A percentile compares a stretch with the other conserved stretches of the same genome.
Evolutionary conservation across 2,113 vertebrate species (phyloP).

Genomic region (Leuciscus idus): DNA sequence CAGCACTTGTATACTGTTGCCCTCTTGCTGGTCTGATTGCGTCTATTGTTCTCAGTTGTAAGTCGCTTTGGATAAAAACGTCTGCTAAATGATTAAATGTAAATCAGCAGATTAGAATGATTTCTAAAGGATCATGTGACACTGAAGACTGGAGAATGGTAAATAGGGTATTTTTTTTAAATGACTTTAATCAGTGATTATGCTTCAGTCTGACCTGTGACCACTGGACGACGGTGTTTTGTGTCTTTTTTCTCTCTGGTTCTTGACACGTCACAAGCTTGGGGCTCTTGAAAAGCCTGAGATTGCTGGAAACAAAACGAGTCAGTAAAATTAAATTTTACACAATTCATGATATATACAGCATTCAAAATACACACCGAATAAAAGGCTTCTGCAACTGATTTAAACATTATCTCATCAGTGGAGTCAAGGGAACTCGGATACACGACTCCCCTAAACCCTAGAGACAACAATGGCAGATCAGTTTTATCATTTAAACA

Average conservation of each 20-base stretch:
- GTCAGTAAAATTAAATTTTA: neutral
- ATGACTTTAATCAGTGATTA: neutral
- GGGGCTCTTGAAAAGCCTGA: conserved; percentile 17
- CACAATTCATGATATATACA: neutral
- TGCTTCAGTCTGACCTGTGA: conserved; percentile 7
- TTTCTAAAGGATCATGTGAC: neutral
- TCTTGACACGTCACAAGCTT: conserved; percentile 24
- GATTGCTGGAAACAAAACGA: conserved; percentile 26
- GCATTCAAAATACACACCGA: conserved; percentile 28
- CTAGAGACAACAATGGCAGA: neutral
- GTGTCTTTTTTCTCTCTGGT: conserved; percentile 17
- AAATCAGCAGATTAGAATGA: neutral
- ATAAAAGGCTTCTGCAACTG: neutral
- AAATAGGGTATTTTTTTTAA: neutral
- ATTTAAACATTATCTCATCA: conserved; percentile 47
- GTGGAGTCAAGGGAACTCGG: conserved; percentile 22
- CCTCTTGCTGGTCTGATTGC: too few species aligned
- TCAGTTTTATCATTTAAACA: neutral
- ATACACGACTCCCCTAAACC: conserved; percentile 44
- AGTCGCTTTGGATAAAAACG: too few species aligned
- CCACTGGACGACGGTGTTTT: neutral
- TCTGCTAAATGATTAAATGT: too few species aligned
- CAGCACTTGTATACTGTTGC: too few species aligned
- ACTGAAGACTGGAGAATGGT: neutral
- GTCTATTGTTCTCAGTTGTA: too few species aligned